A percentile compares a stretch with the other conserved stretches of the same genome.
Conservation (phyloP, 2,888 invertebrate genomes). For the Leptinotarsa juncta region DNA sequence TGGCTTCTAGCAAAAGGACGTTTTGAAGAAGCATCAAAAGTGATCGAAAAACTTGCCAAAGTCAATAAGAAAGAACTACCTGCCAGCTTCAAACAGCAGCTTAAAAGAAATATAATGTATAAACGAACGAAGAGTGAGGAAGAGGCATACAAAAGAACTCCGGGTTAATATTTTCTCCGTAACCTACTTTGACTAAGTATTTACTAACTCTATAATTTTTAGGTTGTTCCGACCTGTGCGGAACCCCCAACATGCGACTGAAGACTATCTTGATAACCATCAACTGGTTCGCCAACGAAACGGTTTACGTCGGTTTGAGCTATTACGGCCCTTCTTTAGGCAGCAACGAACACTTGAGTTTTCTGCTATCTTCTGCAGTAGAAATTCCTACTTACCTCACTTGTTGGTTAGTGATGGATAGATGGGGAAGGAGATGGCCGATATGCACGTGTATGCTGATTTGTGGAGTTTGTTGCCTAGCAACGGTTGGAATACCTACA, state of each 20-base stretch:
- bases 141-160: conserved; percentile 62
- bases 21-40: conserved; percentile 83
- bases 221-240: conserved; percentile 72
- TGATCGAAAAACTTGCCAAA: conserved; percentile 81
- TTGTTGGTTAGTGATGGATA: conserved; percentile 91
- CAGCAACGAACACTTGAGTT: conserved; percentile 88
- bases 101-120: conserved; percentile 79
- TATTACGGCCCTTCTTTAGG: conserved; percentile 92
- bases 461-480: conserved; percentile 86
- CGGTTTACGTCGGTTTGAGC: conserved; percentile 91
- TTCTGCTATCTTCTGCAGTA: conserved; percentile 86
- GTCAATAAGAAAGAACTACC: conserved; percentile 84
- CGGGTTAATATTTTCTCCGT: conserved; percentile 30
- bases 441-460: conserved; percentile 86
- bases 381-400: conserved; percentile 90
- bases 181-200: neutral
- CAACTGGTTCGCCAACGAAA: conserved; percentile 94
- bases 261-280: conserved; percentile 88
- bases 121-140: conserved; percentile 70
- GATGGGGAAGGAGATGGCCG: conserved; percentile 89
- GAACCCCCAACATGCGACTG: conserved; percentile 89
- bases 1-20: conserved; percentile 87
- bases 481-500: conserved; percentile 84
- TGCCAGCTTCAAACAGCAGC: conserved; percentile 76
- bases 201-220: neutral